These are phyloP conservation scores for Drosophila hamatofila DNA, from an alignment of 2,888 invertebrate species.

Conservation along the genomic window DNA sequence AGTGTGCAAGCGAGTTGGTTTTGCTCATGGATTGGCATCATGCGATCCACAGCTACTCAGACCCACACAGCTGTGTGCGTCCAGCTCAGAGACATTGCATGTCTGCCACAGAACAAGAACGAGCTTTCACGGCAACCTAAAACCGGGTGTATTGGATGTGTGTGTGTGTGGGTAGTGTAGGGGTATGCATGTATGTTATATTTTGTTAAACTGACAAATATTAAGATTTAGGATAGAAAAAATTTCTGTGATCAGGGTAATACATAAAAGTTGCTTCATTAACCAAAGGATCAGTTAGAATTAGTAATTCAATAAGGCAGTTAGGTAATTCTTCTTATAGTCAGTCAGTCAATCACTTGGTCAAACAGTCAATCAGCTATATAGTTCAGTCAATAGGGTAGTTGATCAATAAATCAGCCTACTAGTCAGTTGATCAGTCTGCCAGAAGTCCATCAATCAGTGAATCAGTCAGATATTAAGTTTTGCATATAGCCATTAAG, in stretches of 20 bases:
- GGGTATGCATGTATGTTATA: background rate
- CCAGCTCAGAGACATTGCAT: slow-evolving; percentile 32
- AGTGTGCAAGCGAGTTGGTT: slow-evolving; percentile 8
- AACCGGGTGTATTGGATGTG: slow-evolving; percentile 18
- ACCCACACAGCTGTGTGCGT: slow-evolving; percentile 30
- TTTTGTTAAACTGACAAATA: background rate
- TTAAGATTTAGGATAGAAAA: background rate
- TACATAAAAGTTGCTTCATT: background rate
- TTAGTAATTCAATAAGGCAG: background rate
- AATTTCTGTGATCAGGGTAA: background rate
- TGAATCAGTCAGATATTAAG: background rate
- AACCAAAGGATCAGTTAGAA: too few species aligned
- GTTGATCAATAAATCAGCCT: background rate
- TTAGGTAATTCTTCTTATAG: background rate
- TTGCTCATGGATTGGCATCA: slow-evolving; percentile 60
- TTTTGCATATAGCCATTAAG: background rate
- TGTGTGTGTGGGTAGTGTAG: slow-evolving; percentile 9
- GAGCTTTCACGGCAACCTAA: background rate
- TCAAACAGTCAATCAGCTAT: background rate
- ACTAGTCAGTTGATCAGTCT: too few species aligned
- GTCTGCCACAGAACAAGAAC: slow-evolving; percentile 29
- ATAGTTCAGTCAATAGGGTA: background rate
- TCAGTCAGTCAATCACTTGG: background rate
- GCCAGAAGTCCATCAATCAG: too few species aligned
- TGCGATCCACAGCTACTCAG: slow-evolving; percentile 43